Base-by-base conservation (phyloP, 2,113 vertebrate species). In the Pollachius pollachius region DNA sequence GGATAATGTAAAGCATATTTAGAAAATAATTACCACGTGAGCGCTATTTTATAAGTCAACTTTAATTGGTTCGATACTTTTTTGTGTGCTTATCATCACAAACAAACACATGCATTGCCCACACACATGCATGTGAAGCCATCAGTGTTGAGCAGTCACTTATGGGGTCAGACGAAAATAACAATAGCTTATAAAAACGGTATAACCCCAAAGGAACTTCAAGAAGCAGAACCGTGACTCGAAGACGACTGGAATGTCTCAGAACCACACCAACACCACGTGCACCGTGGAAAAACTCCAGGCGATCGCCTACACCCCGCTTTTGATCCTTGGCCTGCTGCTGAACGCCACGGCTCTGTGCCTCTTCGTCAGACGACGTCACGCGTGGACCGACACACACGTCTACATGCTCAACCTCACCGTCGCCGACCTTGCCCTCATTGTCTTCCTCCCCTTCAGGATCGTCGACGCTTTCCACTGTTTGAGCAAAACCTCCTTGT, bases 361-460 rank as follows among this genome's bases (percentile, higher is more conserved):
- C 0, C 67, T 79, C 62, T 90, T 89, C 68, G n/a, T 79, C 1
- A 34, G 34, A 57, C 62, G 30, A 41, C 61, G 81, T 25, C 11
- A 7, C 0, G 19, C 59, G 25, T 92, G 89, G 90, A 91, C 78
- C 1, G 86, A 88, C 75, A 90, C 75, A 21, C 89, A 92, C 68
- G 69, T 92, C 74, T 92, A 90, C 83, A 88, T 88, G 83, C 34
- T 91, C 41, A 92, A 90, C 81, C 73, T 92, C 71, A 69, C 30
- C 4, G 0, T 82, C 4, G 89, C 91, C 0, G 89, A 93, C 25
- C 72, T 62, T 9, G 6, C 77, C 65, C 76, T 92, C 58, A 54
- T 90, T 64, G 1, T 91, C 23, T 89, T 87, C 75, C 79, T 93
- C 0, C 89, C 89, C 21, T 82, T 92, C 9, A 79, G 80, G 67